Evolutionary conservation across 2,113 vertebrate species (phyloP).

Genomic region (Tinamus guttatus): DNA sequence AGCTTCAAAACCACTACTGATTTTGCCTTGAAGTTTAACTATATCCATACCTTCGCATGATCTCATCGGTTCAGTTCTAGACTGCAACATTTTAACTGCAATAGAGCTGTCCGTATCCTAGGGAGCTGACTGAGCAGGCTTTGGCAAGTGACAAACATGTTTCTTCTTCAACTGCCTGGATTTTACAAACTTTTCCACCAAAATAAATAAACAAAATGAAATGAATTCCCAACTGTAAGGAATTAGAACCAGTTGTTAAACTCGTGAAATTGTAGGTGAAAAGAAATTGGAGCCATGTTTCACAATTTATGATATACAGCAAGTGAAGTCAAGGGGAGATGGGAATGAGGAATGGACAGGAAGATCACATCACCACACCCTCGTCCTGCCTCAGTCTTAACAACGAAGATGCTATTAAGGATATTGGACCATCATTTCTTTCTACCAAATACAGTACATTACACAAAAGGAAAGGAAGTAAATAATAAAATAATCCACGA

Average conservation of each 20-base stretch:
- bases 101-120: rapidly evolving
- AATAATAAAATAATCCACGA: background rate
- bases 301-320: background rate
- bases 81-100: slow-evolving; percentile 2
- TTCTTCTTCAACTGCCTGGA: slow-evolving; percentile 19
- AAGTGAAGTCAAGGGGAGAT: background rate
- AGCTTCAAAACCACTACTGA: background rate
- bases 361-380: background rate
- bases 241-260: background rate
- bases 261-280: background rate
- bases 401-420: background rate
- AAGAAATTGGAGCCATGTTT: background rate
- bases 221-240: background rate
- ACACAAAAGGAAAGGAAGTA: background rate
- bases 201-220: slow-evolving; percentile 37
- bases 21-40: background rate
- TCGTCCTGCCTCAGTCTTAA: background rate
- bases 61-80: background rate
- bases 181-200: slow-evolving; percentile 6
- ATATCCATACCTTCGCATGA: background rate
- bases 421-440: background rate
- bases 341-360: background rate
- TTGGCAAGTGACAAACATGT: slow-evolving; percentile 13
- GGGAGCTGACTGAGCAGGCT: background rate
- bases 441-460: background rate